Evolutionary conservation across 2,888 invertebrate species (phyloP).

Genomic region (Hypomecis punctinalis): DNA sequence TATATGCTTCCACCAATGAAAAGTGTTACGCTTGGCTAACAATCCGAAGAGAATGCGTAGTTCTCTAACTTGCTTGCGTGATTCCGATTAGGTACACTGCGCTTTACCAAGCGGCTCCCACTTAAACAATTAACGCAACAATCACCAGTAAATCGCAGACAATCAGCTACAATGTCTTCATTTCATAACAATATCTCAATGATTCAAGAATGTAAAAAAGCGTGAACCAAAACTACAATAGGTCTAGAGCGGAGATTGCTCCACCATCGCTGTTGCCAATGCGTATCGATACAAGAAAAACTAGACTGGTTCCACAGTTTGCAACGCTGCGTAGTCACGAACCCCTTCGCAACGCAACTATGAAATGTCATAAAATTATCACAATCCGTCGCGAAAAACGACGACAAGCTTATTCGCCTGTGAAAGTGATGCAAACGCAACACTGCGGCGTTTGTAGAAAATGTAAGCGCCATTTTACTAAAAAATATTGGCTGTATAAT

Average conservation of each 20-base stretch:
- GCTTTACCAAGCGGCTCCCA: slow-evolving; percentile 17
- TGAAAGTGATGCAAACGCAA: slow-evolving; percentile 45
- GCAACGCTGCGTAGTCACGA: slow-evolving; percentile 16
- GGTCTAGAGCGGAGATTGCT: slow-evolving; percentile 57
- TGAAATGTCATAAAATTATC: slow-evolving; percentile 56
- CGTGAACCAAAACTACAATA: slow-evolving; percentile 59
- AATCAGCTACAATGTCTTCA: slow-evolving; percentile 38
- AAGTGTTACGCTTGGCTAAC: slow-evolving; percentile 56
- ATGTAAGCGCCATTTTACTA: slow-evolving; percentile 32
- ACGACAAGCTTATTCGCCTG: slow-evolving; percentile 39
- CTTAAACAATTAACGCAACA: slow-evolving; percentile 19
- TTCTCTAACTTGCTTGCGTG: slow-evolving; percentile 26
- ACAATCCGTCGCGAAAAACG: slow-evolving; percentile 46
- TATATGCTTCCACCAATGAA: slow-evolving; percentile 51
- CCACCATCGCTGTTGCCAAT: slow-evolving; percentile 53
- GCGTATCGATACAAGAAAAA: slow-evolving; percentile 63
- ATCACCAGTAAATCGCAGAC: slow-evolving; percentile 20
- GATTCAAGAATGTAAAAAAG: slow-evolving; percentile 49
- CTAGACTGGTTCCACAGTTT: slow-evolving; percentile 50
- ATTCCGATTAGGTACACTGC: slow-evolving; percentile 17
- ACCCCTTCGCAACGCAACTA: slow-evolving; percentile 54
- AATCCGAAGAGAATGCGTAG: slow-evolving; percentile 49
- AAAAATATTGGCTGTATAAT: too few species aligned
- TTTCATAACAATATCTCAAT: slow-evolving; percentile 47
- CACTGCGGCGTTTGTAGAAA: slow-evolving; percentile 36